These are phyloP conservation scores for Ochotona princeps DNA, from an alignment of 2,113 vertebrate species.

Conservation along the genomic window DNA sequence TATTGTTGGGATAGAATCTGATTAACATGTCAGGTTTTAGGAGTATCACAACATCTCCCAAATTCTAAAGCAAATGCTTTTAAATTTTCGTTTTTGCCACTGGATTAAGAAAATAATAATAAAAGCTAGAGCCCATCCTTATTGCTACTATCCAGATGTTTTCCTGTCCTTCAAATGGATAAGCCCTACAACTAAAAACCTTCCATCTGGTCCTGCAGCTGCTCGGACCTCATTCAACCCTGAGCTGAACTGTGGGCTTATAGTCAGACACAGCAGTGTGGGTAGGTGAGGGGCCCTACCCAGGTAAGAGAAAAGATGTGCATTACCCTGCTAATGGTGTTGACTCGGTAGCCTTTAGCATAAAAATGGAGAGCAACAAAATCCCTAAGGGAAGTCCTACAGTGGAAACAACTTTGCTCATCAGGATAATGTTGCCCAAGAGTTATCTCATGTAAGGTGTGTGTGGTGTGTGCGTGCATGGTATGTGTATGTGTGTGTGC, in stretches of 20 bases:
- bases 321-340: neutral
- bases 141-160: constrained; percentile 38
- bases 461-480: no score
- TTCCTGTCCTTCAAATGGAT: neutral
- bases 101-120: neutral
- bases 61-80: neutral
- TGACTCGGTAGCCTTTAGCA: neutral
- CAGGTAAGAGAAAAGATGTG: neutral
- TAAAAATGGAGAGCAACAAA: neutral
- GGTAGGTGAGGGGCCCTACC: neutral
- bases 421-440: neutral
- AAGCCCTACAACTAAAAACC: neutral
- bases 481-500: no score
- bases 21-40: neutral
- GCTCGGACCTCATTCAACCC: neutral
- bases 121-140: neutral
- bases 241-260: neutral
- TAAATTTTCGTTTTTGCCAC: neutral
- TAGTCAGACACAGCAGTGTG: neutral
- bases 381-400: neutral
- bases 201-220: constrained; percentile 61
- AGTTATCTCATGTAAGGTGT: neutral
- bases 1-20: neutral
- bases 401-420: neutral
- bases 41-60: neutral